phyloP scores from a whole-genome alignment of 1,140 invertebrate species.

The Sycobia sp. region DNA sequence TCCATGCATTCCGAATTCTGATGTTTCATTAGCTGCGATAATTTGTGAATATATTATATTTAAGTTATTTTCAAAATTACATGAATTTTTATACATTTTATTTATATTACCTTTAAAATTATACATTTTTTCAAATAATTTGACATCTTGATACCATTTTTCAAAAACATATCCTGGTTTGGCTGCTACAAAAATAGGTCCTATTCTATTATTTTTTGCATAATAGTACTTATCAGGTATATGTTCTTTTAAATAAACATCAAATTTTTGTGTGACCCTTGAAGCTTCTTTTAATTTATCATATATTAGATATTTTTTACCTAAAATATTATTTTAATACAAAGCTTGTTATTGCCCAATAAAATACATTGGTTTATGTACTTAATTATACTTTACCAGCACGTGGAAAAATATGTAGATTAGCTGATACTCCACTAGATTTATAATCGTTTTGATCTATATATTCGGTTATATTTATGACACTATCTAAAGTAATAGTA shows the following conservation, averaged over 20 bases:
- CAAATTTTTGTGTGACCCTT: constrained; percentile 56
- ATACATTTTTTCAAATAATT: constrained; percentile 57
- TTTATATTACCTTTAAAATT: constrained; percentile 57
- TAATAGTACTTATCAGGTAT: constrained; percentile 67
- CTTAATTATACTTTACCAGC: constrained; percentile 54
- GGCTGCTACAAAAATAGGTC: constrained; percentile 65
- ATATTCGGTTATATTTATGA: constrained; percentile 67
- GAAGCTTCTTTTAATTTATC: constrained; percentile 60
- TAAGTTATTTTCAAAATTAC: constrained; percentile 15
- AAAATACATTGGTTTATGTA: too few relatives aligned
- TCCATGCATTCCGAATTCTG: constrained; percentile 71
- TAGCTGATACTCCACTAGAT: constrained; percentile 56
- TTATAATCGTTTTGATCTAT: constrained; percentile 61
- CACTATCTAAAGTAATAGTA: constrained; percentile 57
- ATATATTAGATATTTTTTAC: constrained; percentile 61
- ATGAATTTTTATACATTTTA: constrained; percentile 8
- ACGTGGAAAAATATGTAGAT: constrained; percentile 64
- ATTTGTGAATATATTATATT: too few relatives aligned
- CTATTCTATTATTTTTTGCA: constrained; percentile 64
- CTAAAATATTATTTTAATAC: too few relatives aligned
- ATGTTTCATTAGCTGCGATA: constrained; percentile 58
- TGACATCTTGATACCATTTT: constrained; percentile 57
- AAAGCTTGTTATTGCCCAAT: too few relatives aligned
- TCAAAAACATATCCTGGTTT: constrained; percentile 67
- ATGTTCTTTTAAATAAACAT: constrained; percentile 65